Evolutionary conservation across 1,140 invertebrate species (phyloP), one percentile per base, ranked within the genome.

Genomic region (Ceratitis capitata): DNA sequence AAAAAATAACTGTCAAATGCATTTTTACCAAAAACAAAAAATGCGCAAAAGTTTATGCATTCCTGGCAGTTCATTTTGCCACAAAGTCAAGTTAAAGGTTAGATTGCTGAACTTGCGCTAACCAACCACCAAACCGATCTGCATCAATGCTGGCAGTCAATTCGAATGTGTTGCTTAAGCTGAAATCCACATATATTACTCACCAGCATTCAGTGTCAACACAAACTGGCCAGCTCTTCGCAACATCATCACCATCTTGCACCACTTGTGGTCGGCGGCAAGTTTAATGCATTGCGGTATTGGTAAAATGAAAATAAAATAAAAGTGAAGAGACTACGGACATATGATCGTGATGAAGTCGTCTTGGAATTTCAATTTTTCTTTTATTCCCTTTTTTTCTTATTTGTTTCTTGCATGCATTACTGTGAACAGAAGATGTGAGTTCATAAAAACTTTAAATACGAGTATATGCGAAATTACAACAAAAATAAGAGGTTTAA

Each of bases 51-150:
- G 26, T 29, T 23, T 29, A 9, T 3, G 58, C 29, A 39, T 39
- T 69, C 64, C 16, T 19, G 12, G 19, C 35, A 78, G 35, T 45
- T n/a, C 32, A 2, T 1, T 4, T n/a, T 23, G 69, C 23, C 69
- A 47, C 69, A 78, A 78, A 78, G 69, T 78, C 69, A 78, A 78
- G 69, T 78, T 78, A 78, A 78, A 78, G 69, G 69, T 78, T 78
- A 32, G 39, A 78, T 45, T n/a, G n/a, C n/a, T 16, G 39, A 42
- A 32, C 14, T 78, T 23, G 16, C 53, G 19, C 53, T 5, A 56
- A 26, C 69, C 39, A 26, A 26, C 35, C 7, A 10, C 39, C 39
- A 14, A 78, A 45, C 10, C 16, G 69, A 26, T 61, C 10, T 6
- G 26, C 56, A 61, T 61, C 56, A 5, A 19, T 39, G 35, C 35